Percentiles rank a stretch among this genome's conserved stretches.
phyloP scores from a whole-genome alignment of 2,797 vertebrate species.

The Atherinosoma microstoma region DNA sequence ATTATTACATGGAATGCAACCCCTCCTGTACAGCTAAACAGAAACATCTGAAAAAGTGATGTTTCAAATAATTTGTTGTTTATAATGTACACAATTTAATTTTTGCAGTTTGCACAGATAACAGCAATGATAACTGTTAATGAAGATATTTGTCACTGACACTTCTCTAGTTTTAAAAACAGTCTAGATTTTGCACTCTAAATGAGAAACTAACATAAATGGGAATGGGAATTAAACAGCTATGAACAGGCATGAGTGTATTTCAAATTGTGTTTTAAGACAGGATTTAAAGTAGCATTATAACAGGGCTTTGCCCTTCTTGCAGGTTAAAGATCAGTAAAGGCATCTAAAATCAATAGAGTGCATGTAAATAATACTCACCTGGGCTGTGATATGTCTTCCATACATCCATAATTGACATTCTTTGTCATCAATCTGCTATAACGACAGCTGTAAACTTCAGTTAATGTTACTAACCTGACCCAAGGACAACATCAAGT shows the following conservation, averaged over 20 bases:
- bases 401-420: conserved; percentile 29
- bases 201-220: too few relatives aligned
- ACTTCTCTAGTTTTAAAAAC: too few relatives aligned
- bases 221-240: too few relatives aligned
- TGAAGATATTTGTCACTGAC: too few relatives aligned
- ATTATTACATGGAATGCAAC: too few relatives aligned
- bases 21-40: too few relatives aligned
- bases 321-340: conserved; percentile 25
- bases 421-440: conserved; percentile 38
- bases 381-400: conserved; percentile 16
- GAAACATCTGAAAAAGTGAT: neutral
- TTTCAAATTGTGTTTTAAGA: neutral
- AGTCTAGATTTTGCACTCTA: too few relatives aligned
- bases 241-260: too few relatives aligned
- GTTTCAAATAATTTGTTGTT: neutral
- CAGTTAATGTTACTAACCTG: conserved; percentile 46
- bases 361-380: conserved; percentile 39
- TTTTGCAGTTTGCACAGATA: too few relatives aligned
- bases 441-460: conserved; percentile 42
- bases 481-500: conserved; percentile 53
- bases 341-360: conserved; percentile 41
- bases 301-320: neutral
- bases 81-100: too few relatives aligned
- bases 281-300: neutral
- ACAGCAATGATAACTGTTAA: too few relatives aligned